A percentile compares a stretch with the other conserved stretches of the same genome.
These are phyloP conservation scores for Altica lythri DNA, from an alignment of 2,888 invertebrate species.

Conservation along the genomic window DNA sequence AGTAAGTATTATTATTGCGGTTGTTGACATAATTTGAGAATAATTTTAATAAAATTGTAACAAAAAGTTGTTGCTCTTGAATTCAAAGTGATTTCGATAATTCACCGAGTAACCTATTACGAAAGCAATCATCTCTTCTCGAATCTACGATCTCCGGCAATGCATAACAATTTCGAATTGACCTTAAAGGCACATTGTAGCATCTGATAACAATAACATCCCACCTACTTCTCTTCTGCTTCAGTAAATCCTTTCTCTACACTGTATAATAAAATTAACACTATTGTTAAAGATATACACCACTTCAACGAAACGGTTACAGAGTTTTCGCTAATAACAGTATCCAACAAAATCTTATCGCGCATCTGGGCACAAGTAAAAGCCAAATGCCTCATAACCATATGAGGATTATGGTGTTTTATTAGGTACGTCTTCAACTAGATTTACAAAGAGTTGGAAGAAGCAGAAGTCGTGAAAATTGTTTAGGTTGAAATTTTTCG, in stretches of 20 bases:
- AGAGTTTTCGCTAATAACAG: slow-evolving; percentile 23
- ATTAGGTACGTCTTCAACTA: slow-evolving; percentile 8
- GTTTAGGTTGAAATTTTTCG: not conserved
- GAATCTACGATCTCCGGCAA: not conserved
- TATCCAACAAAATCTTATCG: slow-evolving; percentile 22
- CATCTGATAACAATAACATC: slow-evolving; percentile 20
- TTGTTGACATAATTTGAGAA: no score
- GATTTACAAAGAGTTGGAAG: slow-evolving; percentile 16
- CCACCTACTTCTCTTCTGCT: slow-evolving; percentile 20
- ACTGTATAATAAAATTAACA: slow-evolving; percentile 26
- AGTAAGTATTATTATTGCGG: no score
- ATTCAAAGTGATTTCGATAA: not conserved
- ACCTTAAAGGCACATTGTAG: slow-evolving; percentile 18
- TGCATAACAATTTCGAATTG: slow-evolving; percentile 16
- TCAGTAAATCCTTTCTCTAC: slow-evolving; percentile 21
- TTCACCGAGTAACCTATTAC: not conserved
- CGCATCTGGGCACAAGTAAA: slow-evolving; percentile 12
- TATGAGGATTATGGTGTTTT: slow-evolving; percentile 14
- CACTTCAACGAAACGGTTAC: slow-evolving; percentile 14
- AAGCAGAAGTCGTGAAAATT: slow-evolving; percentile 11
- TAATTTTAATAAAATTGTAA: no score
- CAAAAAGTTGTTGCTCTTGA: no score
- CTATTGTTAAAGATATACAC: slow-evolving; percentile 16
- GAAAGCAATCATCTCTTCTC: slow-evolving; percentile 4
- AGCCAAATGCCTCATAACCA: slow-evolving; percentile 20